A percentile compares a stretch with the other conserved stretches of the same genome.
These are phyloP conservation scores for Epirrhoe alternata DNA, from an alignment of 2,888 invertebrate species.

Conservation along the genomic window DNA sequence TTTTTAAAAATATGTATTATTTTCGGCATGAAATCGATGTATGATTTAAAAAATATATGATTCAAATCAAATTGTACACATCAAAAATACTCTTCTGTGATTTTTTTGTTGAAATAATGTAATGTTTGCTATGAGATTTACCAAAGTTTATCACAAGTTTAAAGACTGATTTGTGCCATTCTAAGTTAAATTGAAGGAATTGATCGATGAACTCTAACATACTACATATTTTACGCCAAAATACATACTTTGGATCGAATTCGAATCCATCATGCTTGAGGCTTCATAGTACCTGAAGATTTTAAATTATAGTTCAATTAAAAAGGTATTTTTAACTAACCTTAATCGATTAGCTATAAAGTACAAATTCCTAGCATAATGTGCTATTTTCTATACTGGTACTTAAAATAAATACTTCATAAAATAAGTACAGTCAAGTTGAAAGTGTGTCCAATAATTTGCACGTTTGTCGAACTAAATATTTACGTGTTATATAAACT, in stretches of 20 bases:
- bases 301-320: background rate
- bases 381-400: slow-evolving; percentile 42
- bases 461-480: slow-evolving; percentile 9
- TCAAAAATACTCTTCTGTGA: slow-evolving; percentile 27
- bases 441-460: background rate
- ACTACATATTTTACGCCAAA: background rate
- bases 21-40: background rate
- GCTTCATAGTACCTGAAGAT: slow-evolving; percentile 5
- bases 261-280: slow-evolving; percentile 1
- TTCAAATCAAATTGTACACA: slow-evolving; percentile 25
- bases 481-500: slow-evolving; percentile 10
- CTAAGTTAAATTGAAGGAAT: background rate
- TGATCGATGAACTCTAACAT: slow-evolving; percentile 8
- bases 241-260: background rate
- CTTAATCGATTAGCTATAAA: slow-evolving; percentile 14
- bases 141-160: slow-evolving; percentile 16
- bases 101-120: slow-evolving; percentile 25
- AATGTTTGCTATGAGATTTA: slow-evolving; percentile 30
- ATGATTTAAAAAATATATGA: background rate
- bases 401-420: slow-evolving; percentile 20
- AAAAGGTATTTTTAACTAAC: slow-evolving; percentile 3
- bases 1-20: background rate
- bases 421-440: slow-evolving; percentile 12
- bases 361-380: slow-evolving; percentile 30
- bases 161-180: slow-evolving; percentile 59